Conservation (phyloP, 2,797 vertebrate genomes). For the Protonibea diacanthus region DNA sequence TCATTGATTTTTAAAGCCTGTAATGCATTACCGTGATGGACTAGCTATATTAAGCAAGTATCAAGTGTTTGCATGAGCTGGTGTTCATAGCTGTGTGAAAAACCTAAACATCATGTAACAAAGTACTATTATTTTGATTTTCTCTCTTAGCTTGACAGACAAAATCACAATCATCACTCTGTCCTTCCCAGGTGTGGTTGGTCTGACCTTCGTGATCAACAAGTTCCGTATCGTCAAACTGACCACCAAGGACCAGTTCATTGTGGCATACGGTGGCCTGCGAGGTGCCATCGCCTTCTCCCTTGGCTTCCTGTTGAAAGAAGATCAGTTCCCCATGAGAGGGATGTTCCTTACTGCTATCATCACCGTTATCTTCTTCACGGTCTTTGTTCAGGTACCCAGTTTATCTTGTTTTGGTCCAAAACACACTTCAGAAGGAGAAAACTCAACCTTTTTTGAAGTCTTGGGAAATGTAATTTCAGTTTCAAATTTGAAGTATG, state of each 20-base stretch:
- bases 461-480: slow-evolving; percentile 28
- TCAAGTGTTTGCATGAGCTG: not conserved
- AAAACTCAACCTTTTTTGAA: slow-evolving; percentile 10
- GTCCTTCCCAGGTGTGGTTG: slow-evolving; percentile 89
- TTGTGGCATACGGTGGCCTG: slow-evolving; percentile 96
- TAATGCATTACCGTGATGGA: not conserved
- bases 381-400: slow-evolving; percentile 96
- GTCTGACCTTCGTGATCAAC: slow-evolving; percentile 95
- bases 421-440: not conserved
- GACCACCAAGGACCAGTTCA: slow-evolving; percentile 98
- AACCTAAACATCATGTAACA: not conserved
- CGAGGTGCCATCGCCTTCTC: slow-evolving; percentile 99
- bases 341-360: slow-evolving; percentile 97
- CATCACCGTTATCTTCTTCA: slow-evolving; percentile 99
- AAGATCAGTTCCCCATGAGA: slow-evolving; percentile 85
- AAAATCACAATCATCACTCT: not conserved
- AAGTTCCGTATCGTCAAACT: slow-evolving; percentile 98
- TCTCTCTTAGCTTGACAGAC: not conserved
- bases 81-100: not conserved
- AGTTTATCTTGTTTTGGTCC: not conserved
- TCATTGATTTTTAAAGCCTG: not conserved
- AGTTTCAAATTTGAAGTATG: slow-evolving; percentile 2
- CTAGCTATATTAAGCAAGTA: not conserved
- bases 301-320: slow-evolving; percentile 91
- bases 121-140: not conserved